Conservation (phyloP, 2,797 vertebrate species). For the Tenualosa ilisha region DNA sequence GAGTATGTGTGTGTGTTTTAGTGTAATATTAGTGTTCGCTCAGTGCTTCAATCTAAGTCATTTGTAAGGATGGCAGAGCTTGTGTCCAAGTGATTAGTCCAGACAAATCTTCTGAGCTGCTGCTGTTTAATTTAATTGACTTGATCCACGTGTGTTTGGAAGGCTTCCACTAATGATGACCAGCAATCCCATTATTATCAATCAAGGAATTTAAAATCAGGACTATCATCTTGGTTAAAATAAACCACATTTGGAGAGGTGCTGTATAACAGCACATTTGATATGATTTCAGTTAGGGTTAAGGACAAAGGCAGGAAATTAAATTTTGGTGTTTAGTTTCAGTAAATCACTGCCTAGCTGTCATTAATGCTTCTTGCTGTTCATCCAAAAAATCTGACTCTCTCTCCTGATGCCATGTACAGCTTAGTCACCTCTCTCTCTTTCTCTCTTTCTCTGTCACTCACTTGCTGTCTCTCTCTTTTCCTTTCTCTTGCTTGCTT, state of each 20-base stretch:
- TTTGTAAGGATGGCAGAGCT: constrained; percentile 6
- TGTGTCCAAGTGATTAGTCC: neutral
- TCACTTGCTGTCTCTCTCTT: neutral
- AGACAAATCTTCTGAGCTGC: constrained; percentile 15
- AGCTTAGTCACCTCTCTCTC: neutral
- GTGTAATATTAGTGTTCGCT: neutral
- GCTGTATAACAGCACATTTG: neutral
- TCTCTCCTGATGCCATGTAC: neutral
- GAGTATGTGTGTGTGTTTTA: neutral
- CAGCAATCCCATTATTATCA: constrained; percentile 42
- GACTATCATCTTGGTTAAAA: neutral
- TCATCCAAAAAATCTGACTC: neutral
- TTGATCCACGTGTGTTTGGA: constrained; percentile 37
- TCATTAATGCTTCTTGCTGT: neutral
- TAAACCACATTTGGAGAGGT: neutral
- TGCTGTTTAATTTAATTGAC: constrained; percentile 43
- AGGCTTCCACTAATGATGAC: constrained; percentile 37
- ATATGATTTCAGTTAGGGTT: neutral
- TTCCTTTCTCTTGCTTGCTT: neutral
- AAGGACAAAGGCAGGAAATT: neutral
- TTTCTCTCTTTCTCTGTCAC: neutral
- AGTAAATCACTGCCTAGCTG: neutral
- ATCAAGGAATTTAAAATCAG: constrained; percentile 4
- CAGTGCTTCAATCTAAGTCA: neutral
- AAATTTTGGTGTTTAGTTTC: neutral